These are phyloP conservation scores for Pachypanchax playfairii DNA, from an alignment of 2,113 vertebrate genomes.

Conservation along the genomic window DNA sequence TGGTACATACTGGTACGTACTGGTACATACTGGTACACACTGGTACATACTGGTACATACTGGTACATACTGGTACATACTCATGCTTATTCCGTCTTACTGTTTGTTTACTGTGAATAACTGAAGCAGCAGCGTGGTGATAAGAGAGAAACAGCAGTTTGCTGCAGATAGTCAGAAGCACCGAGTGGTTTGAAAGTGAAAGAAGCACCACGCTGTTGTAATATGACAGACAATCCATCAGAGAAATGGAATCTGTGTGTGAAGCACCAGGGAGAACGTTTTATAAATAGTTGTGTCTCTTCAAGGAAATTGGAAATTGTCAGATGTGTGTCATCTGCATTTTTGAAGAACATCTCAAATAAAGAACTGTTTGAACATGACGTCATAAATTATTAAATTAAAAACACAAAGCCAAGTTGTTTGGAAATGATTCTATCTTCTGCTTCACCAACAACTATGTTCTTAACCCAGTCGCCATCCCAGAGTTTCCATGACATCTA, in stretches of 20 bases:
- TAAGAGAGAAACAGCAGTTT: constrained; percentile 72
- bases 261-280: constrained; percentile 81
- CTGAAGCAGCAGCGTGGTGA: constrained; percentile 42
- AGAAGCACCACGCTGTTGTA: constrained; percentile 76
- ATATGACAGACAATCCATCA: constrained; percentile 88
- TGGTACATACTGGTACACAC: too few species aligned
- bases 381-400: constrained; percentile 71
- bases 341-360: constrained; percentile 55
- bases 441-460: constrained; percentile 12
- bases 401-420: too few species aligned
- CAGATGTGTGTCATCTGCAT: constrained; percentile 72
- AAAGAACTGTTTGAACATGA: constrained; percentile 57
- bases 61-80: too few species aligned
- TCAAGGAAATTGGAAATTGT: constrained; percentile 79
- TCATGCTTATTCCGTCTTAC: constrained; percentile 47
- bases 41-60: too few species aligned
- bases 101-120: constrained; percentile 58
- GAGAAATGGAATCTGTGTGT: constrained; percentile 86
- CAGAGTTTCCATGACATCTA: constrained; percentile 34
- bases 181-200: constrained; percentile 82
- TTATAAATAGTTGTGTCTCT: constrained; percentile 80
- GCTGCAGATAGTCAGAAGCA: constrained; percentile 61
- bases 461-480: too few species aligned
- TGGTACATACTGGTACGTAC: too few species aligned
- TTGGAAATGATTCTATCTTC: constrained; percentile 35